Percentiles rank a stretch among this genome's conserved stretches.
phyloP scores from a whole-genome alignment of 2,888 invertebrate genomes.

The Onthophagus sagittarius region DNA sequence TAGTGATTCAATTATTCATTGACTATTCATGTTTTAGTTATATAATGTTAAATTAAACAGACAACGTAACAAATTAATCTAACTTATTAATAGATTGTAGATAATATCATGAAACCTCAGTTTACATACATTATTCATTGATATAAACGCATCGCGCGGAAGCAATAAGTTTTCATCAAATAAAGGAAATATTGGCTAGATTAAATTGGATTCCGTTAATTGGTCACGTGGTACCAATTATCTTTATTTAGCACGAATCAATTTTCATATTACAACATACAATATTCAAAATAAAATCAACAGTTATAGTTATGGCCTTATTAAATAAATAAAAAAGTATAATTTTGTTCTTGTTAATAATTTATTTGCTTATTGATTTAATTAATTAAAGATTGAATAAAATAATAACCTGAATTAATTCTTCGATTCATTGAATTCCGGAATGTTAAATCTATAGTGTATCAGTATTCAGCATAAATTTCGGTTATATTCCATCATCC shows the following conservation, averaged over 20 bases:
- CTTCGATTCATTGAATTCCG: neutral
- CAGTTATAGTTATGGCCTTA: neutral
- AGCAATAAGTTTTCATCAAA: neutral
- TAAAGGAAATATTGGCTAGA: neutral
- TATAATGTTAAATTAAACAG: neutral
- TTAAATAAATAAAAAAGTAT: neutral
- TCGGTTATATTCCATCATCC: too few relatives aligned
- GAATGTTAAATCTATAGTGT: too few relatives aligned
- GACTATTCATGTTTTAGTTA: too few relatives aligned
- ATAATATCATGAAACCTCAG: neutral
- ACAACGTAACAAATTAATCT: neutral
- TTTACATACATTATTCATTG: neutral
- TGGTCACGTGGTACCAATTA: neutral
- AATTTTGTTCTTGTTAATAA: neutral
- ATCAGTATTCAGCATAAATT: too few relatives aligned
- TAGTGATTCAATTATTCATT: too few relatives aligned
- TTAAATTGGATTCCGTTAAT: neutral
- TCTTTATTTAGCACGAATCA: neutral
- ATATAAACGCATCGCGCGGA: neutral
- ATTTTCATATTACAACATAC: neutral
- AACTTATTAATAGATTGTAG: neutral
- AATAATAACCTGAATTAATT: neutral
- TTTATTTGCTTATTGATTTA: neutral
- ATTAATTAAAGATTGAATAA: neutral
- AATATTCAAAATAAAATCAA: neutral